Base-by-base conservation (phyloP, 2,797 vertebrate species). In the Chiloscyllium punctatum region DNA sequence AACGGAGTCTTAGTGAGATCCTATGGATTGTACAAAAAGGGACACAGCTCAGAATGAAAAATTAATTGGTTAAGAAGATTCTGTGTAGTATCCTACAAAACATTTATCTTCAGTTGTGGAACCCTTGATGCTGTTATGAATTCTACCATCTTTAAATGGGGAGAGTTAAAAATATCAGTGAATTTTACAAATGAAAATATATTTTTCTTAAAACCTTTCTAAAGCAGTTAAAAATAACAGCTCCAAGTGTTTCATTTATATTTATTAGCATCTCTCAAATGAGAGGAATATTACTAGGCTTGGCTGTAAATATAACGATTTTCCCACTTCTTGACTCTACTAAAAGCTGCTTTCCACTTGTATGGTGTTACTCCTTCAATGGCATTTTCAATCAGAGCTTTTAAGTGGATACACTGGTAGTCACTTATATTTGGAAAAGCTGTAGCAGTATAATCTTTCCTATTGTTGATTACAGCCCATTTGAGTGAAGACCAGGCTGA, bases 301-400 rank as follows among this genome's bases (percentile, higher is more conserved):
- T 94, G 37, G 27, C 15, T 72, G 27, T 57, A n/a, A 77, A 95
- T 71, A n/a, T 95, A 95, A 53, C 51, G 94, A 77, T 95, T 95
- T 72, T 95, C 94, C 94, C 94, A 95, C 71, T 53, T 72, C 72
- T 77, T 95, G 94, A 95, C 94, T 77, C 71, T 27, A 33, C 48
- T 72, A n/a, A 95, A 74, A 25, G 94, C 74, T 3, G 51, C 1
- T 77, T 77, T 51, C 94, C 94, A 95, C 53, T 95, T 95, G 48
- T 2, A 53, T 8, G 69, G 94, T 7, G 69, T 95, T 33, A 95
- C 69, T n/a, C 27, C 71, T 51, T 74, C 94, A 30, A 95, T 53
- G 3, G 37, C 71, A 53, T 51, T 77, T 72, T 95, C 94, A 16
- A 95, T 95, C 71, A 95, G 51, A 77, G 94, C 48, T 71, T 95